A percentile compares a stretch with the other conserved stretches of the same genome.
Evolutionary conservation across 2,797 vertebrate genomes (phyloP).

Genomic region (Ceryle rudis): DNA sequence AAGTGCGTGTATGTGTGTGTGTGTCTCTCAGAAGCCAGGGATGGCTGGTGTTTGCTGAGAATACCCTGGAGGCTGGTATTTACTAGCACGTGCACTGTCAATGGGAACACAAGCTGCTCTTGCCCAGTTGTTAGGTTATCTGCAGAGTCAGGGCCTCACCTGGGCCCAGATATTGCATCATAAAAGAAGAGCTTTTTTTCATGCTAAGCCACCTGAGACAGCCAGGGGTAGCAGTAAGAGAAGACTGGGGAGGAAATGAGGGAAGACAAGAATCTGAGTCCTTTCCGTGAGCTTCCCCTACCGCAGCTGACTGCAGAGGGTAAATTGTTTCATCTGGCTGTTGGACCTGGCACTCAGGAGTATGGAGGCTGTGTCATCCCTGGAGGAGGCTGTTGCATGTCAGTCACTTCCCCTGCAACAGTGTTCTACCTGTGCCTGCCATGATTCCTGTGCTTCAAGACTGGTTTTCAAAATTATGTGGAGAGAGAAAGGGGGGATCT

Average conservation of each 20-base stretch:
- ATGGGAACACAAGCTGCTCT: neutral
- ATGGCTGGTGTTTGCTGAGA: conserved; percentile 27
- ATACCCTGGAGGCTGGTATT: conserved; percentile 40
- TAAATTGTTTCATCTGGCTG: accelerated
- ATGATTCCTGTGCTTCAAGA: neutral
- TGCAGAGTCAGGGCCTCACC: conserved; percentile 55
- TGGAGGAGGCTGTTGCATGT: neutral
- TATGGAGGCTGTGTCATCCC: neutral
- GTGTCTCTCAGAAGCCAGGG: neutral
- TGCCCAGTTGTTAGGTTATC: conserved; percentile 34
- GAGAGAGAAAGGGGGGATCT: neutral
- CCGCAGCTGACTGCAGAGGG: neutral
- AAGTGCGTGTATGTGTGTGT: neutral
- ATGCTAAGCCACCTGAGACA: conserved; percentile 21
- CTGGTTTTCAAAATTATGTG: neutral
- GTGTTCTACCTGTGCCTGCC: neutral
- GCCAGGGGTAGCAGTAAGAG: neutral
- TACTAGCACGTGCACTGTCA: conserved; percentile 19
- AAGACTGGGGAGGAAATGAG: neutral
- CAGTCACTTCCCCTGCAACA: accelerated
- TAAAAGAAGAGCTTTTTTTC: conserved; percentile 39
- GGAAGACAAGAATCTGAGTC: neutral
- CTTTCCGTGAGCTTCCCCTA: neutral
- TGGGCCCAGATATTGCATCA: conserved; percentile 61
- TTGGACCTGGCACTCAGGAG: neutral